Evolutionary conservation across 2,797 vertebrate species (phyloP).

Genomic region (Peromyscus eremicus): DNA sequence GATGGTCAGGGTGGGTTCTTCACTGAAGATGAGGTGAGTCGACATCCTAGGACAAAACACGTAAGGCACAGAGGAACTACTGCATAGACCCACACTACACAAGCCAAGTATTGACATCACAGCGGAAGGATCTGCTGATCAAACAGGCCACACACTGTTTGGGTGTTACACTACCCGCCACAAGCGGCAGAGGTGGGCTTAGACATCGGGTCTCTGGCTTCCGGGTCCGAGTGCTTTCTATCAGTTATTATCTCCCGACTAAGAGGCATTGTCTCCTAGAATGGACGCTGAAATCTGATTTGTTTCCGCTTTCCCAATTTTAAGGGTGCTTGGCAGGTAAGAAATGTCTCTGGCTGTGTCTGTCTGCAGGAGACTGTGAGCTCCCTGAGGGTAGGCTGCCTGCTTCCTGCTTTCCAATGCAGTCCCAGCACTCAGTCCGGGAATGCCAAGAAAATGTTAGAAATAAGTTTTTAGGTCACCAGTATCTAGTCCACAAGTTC

Average conservation of each 20-base stretch:
- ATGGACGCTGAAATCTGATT: background rate
- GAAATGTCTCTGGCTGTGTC: background rate
- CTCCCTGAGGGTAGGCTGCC: background rate
- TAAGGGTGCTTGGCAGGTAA: background rate
- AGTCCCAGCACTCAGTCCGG: background rate
- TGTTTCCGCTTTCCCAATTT: background rate
- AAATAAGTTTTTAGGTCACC: background rate
- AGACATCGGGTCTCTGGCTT: background rate
- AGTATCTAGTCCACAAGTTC: background rate
- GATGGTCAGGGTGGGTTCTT: background rate
- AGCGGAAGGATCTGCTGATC: background rate
- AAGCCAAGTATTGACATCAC: background rate
- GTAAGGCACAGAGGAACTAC: background rate
- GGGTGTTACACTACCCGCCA: background rate
- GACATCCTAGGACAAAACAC: background rate
- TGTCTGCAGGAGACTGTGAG: background rate
- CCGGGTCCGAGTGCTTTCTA: background rate
- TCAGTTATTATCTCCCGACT: background rate
- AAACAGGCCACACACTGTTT: background rate
- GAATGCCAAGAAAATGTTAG: background rate
- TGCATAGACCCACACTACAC: no score
- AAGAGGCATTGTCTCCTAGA: background rate
- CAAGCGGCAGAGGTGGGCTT: background rate
- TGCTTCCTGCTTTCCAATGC: background rate
- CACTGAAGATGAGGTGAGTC: background rate